Base-by-base conservation (phyloP, 92 coral and sea anemone species). In the Paramuricea clavata region DNA sequence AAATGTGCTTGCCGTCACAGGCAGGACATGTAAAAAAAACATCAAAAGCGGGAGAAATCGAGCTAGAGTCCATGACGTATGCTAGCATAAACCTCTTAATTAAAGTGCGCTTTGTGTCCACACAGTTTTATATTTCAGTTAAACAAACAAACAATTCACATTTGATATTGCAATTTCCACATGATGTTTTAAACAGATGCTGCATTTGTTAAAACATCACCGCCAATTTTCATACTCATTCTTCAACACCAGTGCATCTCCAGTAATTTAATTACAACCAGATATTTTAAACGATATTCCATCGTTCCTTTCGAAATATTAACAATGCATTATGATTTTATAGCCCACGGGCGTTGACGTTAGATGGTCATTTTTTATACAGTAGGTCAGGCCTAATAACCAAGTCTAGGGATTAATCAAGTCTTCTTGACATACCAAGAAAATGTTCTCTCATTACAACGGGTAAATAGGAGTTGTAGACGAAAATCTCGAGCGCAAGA, bases 171-270 rank as follows among this genome's bases (percentile, higher is more conserved):
- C 5, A 54, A 36, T 76, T 74, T 27, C 60, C 11, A 49, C 16
- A 76, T 52, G 49, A 76, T 76, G 44, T 7, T 23, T 76, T 76
- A 28, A 76, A 33, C 82, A 76, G 82, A 76, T 76, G 82, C 49
- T 42, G 67, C 17, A 65, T 65, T 65, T 33, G 72, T 65, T 30
- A 32, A 65, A 65, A 65, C 42, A 32, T 65, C 72, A 65, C 72
- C 39, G 72, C 39, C 22, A 65, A 65, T 65, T 27, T 65, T 11
- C 42, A 10, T 28, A 65, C 72, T 33, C 35, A 6, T 65, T 65
- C 72, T 65, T 65, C 72, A 65, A 65, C 72, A 65, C 72, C 42
- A 65, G 42, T 32, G 72, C 72, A 65, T 65, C 72, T 65, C 28
- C 72, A 19, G 23, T 65, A 65, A 65, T 65, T 12, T 65, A 65